phyloP scores from a whole-genome alignment of 2,797 vertebrate genomes.

The Tauraco hartlaubi region DNA sequence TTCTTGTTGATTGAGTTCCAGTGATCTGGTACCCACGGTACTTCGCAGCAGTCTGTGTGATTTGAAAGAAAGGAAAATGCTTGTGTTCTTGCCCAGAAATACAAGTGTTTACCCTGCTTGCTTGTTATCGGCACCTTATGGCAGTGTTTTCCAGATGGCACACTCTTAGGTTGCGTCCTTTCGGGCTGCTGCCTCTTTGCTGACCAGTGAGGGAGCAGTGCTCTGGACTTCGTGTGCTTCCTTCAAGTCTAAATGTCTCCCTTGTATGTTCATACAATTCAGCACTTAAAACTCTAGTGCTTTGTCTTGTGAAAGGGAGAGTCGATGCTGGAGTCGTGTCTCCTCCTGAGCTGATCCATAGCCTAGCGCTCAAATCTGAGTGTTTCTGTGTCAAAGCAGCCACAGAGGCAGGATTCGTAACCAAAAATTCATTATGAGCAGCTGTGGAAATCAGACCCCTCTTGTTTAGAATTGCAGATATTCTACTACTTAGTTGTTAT shows the following conservation, averaged over 20 bases:
- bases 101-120: background rate
- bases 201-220: background rate
- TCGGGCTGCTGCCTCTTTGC: background rate
- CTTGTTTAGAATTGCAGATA: background rate
- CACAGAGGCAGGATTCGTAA: background rate
- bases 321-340: background rate
- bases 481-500: background rate
- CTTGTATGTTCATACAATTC: background rate
- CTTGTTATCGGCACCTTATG: background rate
- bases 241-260: background rate
- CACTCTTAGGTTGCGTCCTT: background rate
- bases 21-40: background rate
- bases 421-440: background rate
- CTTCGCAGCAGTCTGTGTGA: background rate
- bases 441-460: background rate
- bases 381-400: background rate
- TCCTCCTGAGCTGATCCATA: background rate
- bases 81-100: background rate
- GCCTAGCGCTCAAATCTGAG: background rate
- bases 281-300: background rate
- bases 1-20: background rate
- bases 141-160: background rate
- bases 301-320: background rate
- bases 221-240: background rate
- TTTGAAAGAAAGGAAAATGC: background rate